Evolutionary conservation across 1,140 invertebrate species (phyloP).

Genomic region (Paraescarpia echinospica): DNA sequence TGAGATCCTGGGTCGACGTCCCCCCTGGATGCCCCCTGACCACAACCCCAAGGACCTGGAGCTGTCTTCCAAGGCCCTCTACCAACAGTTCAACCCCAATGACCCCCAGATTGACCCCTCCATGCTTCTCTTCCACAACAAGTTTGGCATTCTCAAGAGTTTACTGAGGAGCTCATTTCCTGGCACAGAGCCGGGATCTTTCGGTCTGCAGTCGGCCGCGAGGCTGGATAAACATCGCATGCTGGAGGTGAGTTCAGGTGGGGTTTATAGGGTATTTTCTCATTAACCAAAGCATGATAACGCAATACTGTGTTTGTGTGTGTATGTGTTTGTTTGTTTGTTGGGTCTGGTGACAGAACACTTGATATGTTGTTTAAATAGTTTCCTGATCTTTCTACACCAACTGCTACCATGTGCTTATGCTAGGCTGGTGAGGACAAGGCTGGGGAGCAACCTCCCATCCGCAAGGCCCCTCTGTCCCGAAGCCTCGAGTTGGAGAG

Average conservation of each 20-base stretch:
- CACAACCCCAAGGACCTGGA: slow-evolving; percentile 47
- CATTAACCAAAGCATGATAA: too few species aligned
- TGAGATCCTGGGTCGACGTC: slow-evolving; percentile 38
- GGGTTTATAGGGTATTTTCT: not conserved
- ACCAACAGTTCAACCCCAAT: slow-evolving; percentile 48
- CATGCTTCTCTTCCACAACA: slow-evolving; percentile 39
- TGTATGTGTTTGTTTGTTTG: too few species aligned
- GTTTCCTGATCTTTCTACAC: not conserved
- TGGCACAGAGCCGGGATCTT: not conserved
- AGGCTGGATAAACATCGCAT: slow-evolving; percentile 20
- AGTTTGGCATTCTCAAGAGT: slow-evolving; percentile 45
- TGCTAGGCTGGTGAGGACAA: not conserved
- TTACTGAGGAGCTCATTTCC: slow-evolving; percentile 15
- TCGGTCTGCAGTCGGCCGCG: not conserved
- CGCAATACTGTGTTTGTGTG: too few species aligned
- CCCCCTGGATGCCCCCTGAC: slow-evolving; percentile 43
- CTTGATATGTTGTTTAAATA: too few species aligned
- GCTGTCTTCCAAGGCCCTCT: slow-evolving; percentile 41
- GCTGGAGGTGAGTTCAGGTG: not conserved
- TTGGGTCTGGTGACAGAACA: too few species aligned
- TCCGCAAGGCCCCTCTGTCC: not conserved
- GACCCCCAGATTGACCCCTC: slow-evolving; percentile 36
- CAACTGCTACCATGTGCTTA: not conserved
- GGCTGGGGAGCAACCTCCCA: not conserved
- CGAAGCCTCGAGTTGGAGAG: slow-evolving; percentile 42